Conservation (phyloP, 2,888 invertebrate species). For the Siphonodentalium dalli region DNA sequence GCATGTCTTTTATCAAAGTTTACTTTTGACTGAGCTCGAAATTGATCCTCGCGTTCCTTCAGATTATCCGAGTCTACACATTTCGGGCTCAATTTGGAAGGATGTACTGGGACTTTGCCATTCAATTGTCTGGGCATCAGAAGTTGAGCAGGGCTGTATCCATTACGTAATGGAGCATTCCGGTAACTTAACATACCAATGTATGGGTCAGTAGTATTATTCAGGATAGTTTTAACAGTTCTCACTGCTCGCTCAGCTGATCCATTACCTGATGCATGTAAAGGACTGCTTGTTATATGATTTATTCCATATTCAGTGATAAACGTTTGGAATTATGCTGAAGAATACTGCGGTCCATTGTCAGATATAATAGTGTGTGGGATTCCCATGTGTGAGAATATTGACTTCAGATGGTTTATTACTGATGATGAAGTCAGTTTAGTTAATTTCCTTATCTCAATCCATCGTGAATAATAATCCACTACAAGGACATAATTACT, state of each 20-base stretch:
- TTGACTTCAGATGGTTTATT: conserved; percentile 28
- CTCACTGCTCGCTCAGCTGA: conserved; percentile 23
- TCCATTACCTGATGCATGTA: conserved; percentile 25
- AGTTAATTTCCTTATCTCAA: conserved; percentile 24
- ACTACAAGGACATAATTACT: conserved; percentile 27
- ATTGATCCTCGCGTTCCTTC: too few species aligned
- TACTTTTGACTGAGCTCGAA: too few species aligned
- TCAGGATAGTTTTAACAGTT: too few species aligned
- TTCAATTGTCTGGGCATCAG: too few species aligned
- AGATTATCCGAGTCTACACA: too few species aligned
- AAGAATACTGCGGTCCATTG: conserved; percentile 22
- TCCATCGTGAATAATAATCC: conserved; percentile 33
- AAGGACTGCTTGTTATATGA: conserved; percentile 24
- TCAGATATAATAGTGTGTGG: conserved; percentile 19
- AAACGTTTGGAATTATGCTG: conserved; percentile 19
- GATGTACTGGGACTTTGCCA: too few species aligned
- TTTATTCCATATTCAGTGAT: conserved; percentile 22
- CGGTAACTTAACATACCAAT: too few species aligned
- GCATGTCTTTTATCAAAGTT: too few species aligned
- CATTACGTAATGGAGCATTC: too few species aligned
- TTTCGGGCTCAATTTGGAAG: too few species aligned
- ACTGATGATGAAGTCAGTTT: conserved; percentile 13
- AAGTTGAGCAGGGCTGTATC: too few species aligned
- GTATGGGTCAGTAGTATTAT: too few species aligned
- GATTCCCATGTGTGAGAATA: conserved; percentile 29